Evolutionary conservation across 2,888 invertebrate species (phyloP).

Genomic region (Rhorus exstirpatorius): DNA sequence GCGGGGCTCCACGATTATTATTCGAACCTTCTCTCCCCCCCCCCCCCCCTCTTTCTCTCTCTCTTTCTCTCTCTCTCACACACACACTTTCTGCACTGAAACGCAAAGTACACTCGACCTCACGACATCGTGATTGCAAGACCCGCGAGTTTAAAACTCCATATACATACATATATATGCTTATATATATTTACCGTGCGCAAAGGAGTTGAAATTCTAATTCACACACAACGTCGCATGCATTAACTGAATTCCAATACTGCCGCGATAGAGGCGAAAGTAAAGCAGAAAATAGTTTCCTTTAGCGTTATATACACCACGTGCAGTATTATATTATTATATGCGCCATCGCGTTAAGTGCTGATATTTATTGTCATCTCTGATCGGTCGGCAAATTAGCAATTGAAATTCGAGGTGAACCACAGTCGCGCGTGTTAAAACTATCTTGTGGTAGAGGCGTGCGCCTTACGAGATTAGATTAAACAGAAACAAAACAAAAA

Average conservation of each 20-base stretch:
- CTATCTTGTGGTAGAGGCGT: conserved; percentile 63
- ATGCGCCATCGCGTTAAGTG: conserved; percentile 66
- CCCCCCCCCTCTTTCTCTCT: conserved; percentile 13
- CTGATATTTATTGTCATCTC: conserved; percentile 72
- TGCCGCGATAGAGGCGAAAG: conserved; percentile 32
- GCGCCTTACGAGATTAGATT: conserved; percentile 69
- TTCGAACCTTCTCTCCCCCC: conserved; percentile 55
- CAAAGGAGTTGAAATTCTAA: conserved; percentile 53
- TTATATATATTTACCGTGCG: neutral
- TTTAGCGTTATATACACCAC: conserved; percentile 7
- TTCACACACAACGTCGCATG: conserved; percentile 42
- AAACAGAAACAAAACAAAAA: conserved; percentile 9
- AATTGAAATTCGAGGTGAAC: conserved; percentile 73
- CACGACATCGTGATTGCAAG: conserved; percentile 64
- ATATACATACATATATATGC: neutral
- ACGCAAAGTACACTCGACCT: conserved; percentile 58
- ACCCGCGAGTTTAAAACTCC: conserved; percentile 33
- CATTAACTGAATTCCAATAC: conserved; percentile 22
- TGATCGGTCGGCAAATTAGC: conserved; percentile 71
- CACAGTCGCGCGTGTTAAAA: conserved; percentile 41
- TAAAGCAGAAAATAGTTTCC: conserved; percentile 57
- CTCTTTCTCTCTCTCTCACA: conserved; percentile 32
- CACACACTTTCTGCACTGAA: neutral
- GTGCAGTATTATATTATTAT: conserved; percentile 44
- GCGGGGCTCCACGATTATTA: conserved; percentile 67